phyloP scores from a whole-genome alignment of 2,113 vertebrate species.

The Alces alces region DNA sequence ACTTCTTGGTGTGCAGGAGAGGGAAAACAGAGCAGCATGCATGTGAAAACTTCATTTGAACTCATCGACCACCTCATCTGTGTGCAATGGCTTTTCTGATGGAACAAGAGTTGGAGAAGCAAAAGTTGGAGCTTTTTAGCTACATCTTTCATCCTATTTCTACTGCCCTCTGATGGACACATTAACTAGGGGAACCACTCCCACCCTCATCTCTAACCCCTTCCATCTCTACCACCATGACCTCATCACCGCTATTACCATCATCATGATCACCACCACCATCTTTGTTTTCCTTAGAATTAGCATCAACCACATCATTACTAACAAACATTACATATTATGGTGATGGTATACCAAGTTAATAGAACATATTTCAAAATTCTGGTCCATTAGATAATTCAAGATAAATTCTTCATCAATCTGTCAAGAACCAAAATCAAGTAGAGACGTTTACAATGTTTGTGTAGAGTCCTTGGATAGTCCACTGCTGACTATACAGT shows the following conservation, averaged over 20 bases:
- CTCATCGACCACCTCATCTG: background rate
- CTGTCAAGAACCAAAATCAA: background rate
- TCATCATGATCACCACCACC: background rate
- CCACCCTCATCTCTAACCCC: background rate
- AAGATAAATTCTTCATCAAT: background rate
- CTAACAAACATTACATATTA: background rate
- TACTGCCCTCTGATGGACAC: background rate
- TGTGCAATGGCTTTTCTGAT: background rate
- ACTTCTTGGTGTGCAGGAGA: background rate
- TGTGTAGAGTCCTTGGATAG: background rate
- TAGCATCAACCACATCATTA: background rate
- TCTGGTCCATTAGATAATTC: background rate
- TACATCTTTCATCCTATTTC: background rate
- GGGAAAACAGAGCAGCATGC: background rate
- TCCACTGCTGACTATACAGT: no score
- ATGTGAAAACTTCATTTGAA: slow-evolving; percentile 23
- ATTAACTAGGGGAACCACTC: background rate
- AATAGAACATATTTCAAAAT: background rate
- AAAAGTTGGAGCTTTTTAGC: background rate
- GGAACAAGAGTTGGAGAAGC: background rate
- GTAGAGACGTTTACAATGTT: background rate
- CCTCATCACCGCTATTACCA: background rate
- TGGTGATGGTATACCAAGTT: background rate
- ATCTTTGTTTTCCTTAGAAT: background rate
- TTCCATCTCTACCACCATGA: background rate